Evolutionary conservation across 2,888 invertebrate species (phyloP).

Genomic region (Rhamnusium bicolor): DNA sequence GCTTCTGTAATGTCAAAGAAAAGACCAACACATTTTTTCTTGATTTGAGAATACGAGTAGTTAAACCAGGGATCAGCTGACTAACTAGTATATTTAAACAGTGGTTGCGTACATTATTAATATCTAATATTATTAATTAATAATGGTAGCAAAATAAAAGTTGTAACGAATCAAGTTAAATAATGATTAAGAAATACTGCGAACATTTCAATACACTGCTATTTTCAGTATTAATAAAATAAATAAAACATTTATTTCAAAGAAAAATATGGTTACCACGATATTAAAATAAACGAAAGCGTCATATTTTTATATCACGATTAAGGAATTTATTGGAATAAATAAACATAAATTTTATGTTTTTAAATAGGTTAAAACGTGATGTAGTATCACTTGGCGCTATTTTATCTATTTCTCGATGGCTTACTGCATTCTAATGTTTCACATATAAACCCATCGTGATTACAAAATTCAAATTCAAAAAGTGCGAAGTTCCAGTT

Average conservation of each 20-base stretch:
- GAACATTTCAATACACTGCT: background rate
- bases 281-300: conserved; percentile 14
- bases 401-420: conserved; percentile 28
- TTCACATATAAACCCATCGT: background rate
- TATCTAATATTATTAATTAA: too few species aligned
- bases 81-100: too few species aligned
- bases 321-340: conserved; percentile 21
- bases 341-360: conserved; percentile 27
- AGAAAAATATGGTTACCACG: background rate
- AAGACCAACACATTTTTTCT: too few species aligned
- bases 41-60: too few species aligned
- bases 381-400: conserved; percentile 39
- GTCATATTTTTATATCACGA: conserved; percentile 22
- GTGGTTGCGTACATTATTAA: too few species aligned
- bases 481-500: background rate
- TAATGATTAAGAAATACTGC: background rate
- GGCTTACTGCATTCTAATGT: conserved; percentile 11
- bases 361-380: conserved; percentile 53
- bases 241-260: conserved; percentile 2
- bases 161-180: too few species aligned
- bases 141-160: too few species aligned
- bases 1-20: too few species aligned
- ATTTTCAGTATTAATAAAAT: background rate
- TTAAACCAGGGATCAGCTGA: too few species aligned
- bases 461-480: background rate